Conservation (phyloP, 1,140 invertebrate genomes). For the Lasioglossum albipes region DNA sequence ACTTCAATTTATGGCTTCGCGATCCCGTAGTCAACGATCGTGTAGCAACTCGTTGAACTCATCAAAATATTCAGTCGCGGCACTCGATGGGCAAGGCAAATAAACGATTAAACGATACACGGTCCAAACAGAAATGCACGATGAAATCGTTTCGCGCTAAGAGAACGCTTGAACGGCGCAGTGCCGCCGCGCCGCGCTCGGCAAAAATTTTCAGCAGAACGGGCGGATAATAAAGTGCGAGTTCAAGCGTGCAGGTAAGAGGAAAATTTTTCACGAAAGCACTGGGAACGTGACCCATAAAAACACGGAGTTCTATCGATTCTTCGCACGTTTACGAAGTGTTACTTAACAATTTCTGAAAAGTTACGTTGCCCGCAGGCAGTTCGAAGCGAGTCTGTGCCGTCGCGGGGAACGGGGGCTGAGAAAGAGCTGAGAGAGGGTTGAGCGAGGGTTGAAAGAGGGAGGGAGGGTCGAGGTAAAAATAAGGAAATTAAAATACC, state of each 20-base stretch:
- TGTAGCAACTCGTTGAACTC: too few relatives aligned
- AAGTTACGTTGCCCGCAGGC: conserved; percentile 20
- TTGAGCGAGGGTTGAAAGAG: not conserved
- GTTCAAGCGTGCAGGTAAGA: not conserved
- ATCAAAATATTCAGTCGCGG: too few relatives aligned
- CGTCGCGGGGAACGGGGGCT: too few relatives aligned
- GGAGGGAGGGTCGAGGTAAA: not conserved
- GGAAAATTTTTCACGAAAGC: not conserved
- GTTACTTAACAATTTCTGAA: conserved; percentile 23
- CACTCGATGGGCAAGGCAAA: not conserved
- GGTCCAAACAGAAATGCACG: too few relatives aligned
- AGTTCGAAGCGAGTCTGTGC: not conserved
- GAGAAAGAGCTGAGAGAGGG: not conserved
- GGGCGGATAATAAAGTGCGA: not conserved
- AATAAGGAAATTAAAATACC: conserved; percentile 59
- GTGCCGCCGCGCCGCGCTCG: not conserved
- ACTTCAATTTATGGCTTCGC: too few relatives aligned
- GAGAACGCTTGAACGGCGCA: not conserved
- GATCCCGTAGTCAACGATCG: too few relatives aligned
- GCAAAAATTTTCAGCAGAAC: not conserved
- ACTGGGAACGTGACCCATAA: not conserved
- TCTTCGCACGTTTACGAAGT: conserved; percentile 2
- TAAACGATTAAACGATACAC: not conserved
- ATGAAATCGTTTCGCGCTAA: not conserved
- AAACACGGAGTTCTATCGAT: conserved; percentile 6